Evolutionary conservation across 2,113 vertebrate genomes (phyloP).

Genomic region (Ginglymostoma cirratum): DNA sequence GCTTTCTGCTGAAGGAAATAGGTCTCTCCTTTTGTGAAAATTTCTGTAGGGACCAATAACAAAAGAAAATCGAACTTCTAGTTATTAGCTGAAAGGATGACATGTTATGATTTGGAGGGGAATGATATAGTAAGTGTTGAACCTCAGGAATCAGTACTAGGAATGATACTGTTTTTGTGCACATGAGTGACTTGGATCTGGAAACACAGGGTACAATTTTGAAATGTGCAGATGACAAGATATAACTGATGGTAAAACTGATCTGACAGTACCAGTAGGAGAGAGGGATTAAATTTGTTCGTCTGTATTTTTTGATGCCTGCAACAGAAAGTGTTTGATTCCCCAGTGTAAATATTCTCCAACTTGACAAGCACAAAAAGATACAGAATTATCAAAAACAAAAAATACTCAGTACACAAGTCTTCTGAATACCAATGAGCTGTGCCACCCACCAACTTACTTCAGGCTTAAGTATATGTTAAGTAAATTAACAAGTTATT

Average conservation of each 20-base stretch:
- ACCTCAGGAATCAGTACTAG: no score
- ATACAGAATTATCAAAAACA: not conserved
- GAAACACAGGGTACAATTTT: not conserved
- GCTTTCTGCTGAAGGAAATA: no score
- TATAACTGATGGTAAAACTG: not conserved
- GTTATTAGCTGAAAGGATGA: no score
- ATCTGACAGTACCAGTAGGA: not conserved
- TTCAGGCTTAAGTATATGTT: not conserved
- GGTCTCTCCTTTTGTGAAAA: no score
- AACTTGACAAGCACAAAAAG: not conserved
- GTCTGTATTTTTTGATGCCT: not conserved
- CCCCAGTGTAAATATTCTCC: not conserved
- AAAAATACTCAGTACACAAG: not conserved
- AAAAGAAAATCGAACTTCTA: no score
- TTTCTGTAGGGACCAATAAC: no score
- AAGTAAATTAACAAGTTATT: constrained; percentile 8
- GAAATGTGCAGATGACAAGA: not conserved
- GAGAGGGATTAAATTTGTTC: not conserved
- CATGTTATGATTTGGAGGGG: no score
- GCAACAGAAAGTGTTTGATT: not conserved
- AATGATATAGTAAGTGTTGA: no score
- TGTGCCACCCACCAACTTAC: not conserved
- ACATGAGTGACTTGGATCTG: no score
- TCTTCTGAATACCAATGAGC: not conserved
- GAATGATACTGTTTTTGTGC: no score